Base-by-base conservation (phyloP, 2,797 vertebrate genomes). In the Sternotherus odoratus region DNA sequence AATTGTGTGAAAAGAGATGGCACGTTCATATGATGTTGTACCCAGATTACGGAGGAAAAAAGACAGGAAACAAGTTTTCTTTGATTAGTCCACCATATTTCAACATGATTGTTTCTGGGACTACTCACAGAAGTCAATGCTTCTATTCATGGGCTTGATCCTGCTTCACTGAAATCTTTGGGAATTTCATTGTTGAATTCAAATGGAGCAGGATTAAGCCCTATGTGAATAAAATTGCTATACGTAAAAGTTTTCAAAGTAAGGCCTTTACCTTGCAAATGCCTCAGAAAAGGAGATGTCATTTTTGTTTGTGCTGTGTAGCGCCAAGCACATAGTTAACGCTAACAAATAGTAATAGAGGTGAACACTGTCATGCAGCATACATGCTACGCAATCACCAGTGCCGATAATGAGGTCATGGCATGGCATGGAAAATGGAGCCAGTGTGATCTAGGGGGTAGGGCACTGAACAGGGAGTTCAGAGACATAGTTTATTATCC, bases 1-100 rank as follows among this genome's bases (percentile, higher is more conserved):
- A 63, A 39, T 3, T 94, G 82, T 93, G 93, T 93, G 86, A 91
- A 93, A 96, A 95, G 89, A 50, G 54, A 80, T 94, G 88, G 1
- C 84, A 81, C 82, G 88, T 80, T 77, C 82, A 91, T 84, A 53
- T 39, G 83, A 77, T 94, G 92, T 93, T 91, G 79, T 85, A 91
- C 78, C 60, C 83, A 88, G 90, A 94, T 94, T 79, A 92, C 72
- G 69, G 63, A 94, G 91, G 39, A 46, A 78, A 80, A 95, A 95
- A 48, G 75, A 85, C 0, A 0, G 56, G 86, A 92, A 95, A 78
- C 49, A 88, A 90, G n/a, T 91, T 95, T 95, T 93, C 53, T 75
- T 48, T 12, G 15, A 43, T 87, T 94, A 24, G 91, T 87, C 79
- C 36, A 63, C 86, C 80, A 33, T 50, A 86, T 94, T 92, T 53